Conservation (phyloP, 2,113 vertebrate species). For the Mobula birostris region DNA sequence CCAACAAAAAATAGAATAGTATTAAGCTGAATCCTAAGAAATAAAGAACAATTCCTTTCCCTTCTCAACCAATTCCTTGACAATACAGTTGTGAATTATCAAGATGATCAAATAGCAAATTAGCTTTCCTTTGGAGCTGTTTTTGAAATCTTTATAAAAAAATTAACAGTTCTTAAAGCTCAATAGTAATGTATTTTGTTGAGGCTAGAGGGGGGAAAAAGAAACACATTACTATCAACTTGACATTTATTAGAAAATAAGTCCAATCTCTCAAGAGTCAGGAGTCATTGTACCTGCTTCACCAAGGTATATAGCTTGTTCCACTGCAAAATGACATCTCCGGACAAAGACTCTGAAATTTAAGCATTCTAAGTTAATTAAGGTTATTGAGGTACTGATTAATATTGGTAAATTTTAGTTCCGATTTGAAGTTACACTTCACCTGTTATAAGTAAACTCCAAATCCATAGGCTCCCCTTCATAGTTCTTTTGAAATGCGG, state of each 20-base stretch:
- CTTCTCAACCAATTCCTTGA: not conserved
- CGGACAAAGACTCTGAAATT: conserved; percentile 65
- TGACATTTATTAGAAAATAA: not conserved
- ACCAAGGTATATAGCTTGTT: conserved; percentile 64
- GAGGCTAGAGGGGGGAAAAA: not conserved
- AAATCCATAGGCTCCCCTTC: conserved; percentile 81
- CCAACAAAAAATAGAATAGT: not conserved
- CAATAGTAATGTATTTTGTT: not conserved
- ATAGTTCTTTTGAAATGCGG: conserved; percentile 71
- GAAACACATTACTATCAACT: not conserved
- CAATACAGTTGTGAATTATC: not conserved
- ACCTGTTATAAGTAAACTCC: conserved; percentile 82
- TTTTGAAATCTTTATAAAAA: not conserved
- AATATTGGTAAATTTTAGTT: not conserved
- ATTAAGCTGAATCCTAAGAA: not conserved
- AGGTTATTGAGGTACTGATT: not conserved
- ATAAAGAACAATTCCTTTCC: not conserved
- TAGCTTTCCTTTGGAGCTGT: not conserved
- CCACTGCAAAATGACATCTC: conserved; percentile 77
- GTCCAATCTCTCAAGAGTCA: not conserved
- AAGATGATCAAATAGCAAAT: not conserved
- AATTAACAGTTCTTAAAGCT: not conserved
- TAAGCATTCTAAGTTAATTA: not conserved
- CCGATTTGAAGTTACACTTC: not conserved
- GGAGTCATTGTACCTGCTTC: conserved; percentile 60